Base-by-base conservation (phyloP, 2,113 vertebrate genomes). In the Corythaixoides concolor region DNA sequence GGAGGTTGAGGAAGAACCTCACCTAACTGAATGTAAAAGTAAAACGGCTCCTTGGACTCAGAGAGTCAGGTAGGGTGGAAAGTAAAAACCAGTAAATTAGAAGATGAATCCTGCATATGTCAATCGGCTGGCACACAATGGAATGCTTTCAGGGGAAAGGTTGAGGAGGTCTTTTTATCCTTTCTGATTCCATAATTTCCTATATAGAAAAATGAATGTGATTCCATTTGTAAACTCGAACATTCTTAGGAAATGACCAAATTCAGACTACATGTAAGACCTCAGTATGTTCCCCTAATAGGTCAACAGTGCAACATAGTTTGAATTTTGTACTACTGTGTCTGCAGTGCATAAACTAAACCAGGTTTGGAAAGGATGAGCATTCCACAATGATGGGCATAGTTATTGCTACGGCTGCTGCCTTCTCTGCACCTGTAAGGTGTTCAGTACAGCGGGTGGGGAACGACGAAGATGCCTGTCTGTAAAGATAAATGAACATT, bases 401-500 rank as follows among this genome's bases (percentile, higher is more conserved):
- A 3, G 20, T 52, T 72, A 35, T 5, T 20, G 20, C 12, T 49
- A 59, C 0, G 1, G 45, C 55, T 59, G n/a, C 39, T 68, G 30
- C 45, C 62, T 79, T 27, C 72, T 69, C 30, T 77, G 49, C 24
- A 22, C n/a, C 32, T 58, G 17, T 9, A 41, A 76, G 27, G 50
- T 28, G 59, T 28, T 81, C 24, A 14, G 15, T 7, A 43, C 28
- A 63, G 53, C 0, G 1, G 14, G 8, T 27, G 45, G n/a, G 32
- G n/a, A 69, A 37, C 0, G 2, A 49, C 60, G 15, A 70, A 14
- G 28, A 20, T 3, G 3, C 5, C 28, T n/a, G 6, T n/a, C n/a
- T 83, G 19, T 43, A 24, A 53, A 32, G 64, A 22, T 11, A 43
- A 62, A 45, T 21, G 2, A 92, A 33, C 33, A 23, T 1, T 78